Evolutionary conservation across 2,113 vertebrate species (phyloP).

Genomic region (Calidris pygmaea): DNA sequence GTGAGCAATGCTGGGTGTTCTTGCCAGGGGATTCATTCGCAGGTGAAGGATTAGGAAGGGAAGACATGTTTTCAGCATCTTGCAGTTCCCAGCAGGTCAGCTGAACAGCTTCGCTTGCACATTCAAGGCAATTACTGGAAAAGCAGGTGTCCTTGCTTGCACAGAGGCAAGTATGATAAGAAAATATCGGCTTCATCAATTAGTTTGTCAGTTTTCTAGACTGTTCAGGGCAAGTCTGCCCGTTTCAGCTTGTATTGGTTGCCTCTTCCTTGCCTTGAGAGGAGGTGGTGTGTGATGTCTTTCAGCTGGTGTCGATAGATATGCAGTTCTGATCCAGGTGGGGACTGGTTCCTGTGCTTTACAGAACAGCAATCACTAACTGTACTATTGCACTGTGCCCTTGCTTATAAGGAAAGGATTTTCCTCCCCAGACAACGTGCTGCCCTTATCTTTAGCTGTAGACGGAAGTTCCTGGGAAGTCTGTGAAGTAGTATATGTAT

Average conservation of each 20-base stretch:
- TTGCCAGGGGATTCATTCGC: fast-evolving
- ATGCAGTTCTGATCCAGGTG: neutral
- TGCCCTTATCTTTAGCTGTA: neutral
- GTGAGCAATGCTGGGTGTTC: neutral
- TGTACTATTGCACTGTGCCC: neutral
- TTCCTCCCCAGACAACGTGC: neutral
- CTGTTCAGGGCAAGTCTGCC: neutral
- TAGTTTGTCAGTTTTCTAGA: neutral
- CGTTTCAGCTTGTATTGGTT: neutral
- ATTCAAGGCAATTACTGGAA: neutral
- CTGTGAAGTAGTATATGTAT: neutral
- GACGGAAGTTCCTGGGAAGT: neutral
- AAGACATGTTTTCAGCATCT: neutral
- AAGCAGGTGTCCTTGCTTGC: neutral
- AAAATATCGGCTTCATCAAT: neutral
- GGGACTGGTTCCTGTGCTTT: neutral
- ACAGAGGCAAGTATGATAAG: neutral
- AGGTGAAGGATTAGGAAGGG: neutral
- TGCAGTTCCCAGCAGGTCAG: neutral
- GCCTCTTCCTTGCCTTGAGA: neutral
- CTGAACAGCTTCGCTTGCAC: neutral
- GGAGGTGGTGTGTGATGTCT: neutral
- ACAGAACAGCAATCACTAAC: neutral
- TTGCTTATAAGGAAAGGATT: neutral
- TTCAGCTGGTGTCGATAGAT: neutral